Conservation (phyloP, 2,888 invertebrate genomes). For the Sarcophaga subvicina region DNA sequence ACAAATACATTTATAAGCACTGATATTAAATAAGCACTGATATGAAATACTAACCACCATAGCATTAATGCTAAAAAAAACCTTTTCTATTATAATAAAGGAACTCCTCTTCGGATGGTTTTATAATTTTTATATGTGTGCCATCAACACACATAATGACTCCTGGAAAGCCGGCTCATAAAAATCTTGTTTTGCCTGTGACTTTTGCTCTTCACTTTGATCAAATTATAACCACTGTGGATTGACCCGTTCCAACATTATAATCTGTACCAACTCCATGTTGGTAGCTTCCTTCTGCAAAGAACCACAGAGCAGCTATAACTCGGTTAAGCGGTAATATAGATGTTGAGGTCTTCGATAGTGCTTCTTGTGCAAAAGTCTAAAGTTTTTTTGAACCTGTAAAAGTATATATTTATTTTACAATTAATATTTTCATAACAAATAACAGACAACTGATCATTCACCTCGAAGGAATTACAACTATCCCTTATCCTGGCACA, state of each 20-base stretch:
- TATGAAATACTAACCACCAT: too few species aligned
- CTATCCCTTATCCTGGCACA: too few species aligned
- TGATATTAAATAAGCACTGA: too few species aligned
- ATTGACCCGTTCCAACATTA: too few species aligned
- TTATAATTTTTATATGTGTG: neutral
- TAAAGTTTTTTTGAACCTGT: neutral
- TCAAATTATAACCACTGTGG: neutral
- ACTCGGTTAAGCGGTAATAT: conserved; percentile 10
- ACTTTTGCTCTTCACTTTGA: neutral
- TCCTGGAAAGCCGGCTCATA: neutral
- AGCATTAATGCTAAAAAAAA: too few species aligned
- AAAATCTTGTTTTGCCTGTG: neutral
- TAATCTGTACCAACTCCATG: too few species aligned
- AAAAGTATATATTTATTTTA: neutral
- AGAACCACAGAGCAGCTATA: conserved; percentile 16
- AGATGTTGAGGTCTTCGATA: neutral
- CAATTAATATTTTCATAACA: too few species aligned
- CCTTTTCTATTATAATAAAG: neutral
- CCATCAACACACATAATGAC: too few species aligned
- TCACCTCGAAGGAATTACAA: too few species aligned
- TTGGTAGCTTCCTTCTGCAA: neutral
- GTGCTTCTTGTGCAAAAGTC: conserved; percentile 8
- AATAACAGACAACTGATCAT: too few species aligned
- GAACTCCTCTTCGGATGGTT: neutral
- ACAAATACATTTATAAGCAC: too few species aligned